Base-by-base conservation (phyloP, 2,797 vertebrate genomes). In the Galago senegalensis region DNA sequence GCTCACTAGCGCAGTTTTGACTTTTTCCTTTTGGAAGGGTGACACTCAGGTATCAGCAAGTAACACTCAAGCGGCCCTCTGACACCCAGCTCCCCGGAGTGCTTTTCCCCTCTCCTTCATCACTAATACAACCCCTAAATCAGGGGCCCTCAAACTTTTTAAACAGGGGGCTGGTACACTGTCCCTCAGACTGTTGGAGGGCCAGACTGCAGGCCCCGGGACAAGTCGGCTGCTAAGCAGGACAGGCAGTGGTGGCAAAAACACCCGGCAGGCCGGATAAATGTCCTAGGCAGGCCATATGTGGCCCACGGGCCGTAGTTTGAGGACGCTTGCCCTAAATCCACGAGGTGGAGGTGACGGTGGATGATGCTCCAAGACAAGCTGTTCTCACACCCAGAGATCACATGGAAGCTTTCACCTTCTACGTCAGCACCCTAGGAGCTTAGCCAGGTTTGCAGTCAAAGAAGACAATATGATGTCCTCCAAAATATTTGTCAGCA, bases 1-100 rank as follows among this genome's bases (percentile, higher is more conserved):
- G 1, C 27, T 43, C 61, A 27, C 21, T 14, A 7, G 10, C 3
- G 0, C 0, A 13, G 34, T 7, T 46, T 73, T 40, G 7, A 16
- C 43, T 29, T 21, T 60, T 67, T 27, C 53, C 53, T 37, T 70
- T 20, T 13, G 8, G 37, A 25, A 11, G 14, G 17, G 3, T 1
- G 31, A 76, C 63, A 75, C n/a, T 72, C 10, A 2, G 9, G 72
- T 40, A 82, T 43, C n/a, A 29, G 85, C 76, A 58, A 87, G 43
- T 17, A 6, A 65, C 31, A 40, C 37, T 65, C 58, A 11, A 4
- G 17, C 20, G 49, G 61, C 46, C 20, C 29, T 46, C 21, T 13
- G 29, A 56, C 8, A 2, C 40, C 46, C 21, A 31, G 34, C 8
- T 82, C 20, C 63, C 72, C 34, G 17, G 13, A 58, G 31, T 17